A percentile compares a stretch with the other conserved stretches of the same genome.
phyloP scores from a whole-genome alignment of 2,888 invertebrate genomes.

The Drosophila kanekoi region DNA sequence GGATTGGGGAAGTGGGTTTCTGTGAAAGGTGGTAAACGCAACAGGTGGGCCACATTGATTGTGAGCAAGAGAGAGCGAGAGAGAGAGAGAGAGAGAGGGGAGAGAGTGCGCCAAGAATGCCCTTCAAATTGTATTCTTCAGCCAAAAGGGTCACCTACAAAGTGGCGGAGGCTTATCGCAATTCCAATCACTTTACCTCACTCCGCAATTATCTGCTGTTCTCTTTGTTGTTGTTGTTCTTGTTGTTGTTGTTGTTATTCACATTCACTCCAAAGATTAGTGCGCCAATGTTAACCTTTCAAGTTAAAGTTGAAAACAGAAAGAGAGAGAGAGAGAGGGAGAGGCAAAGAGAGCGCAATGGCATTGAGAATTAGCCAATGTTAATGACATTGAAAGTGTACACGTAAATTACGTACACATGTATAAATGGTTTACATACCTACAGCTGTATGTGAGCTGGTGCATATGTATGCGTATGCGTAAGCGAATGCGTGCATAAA shows the following conservation, averaged over 20 bases:
- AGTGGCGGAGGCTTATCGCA: conserved; percentile 51
- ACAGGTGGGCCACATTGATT: conserved; percentile 19
- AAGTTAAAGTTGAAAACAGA: conserved; percentile 19
- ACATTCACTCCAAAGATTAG: conserved; percentile 30
- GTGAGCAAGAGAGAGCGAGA: neutral
- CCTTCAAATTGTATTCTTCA: conserved; percentile 68
- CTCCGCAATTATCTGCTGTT: conserved; percentile 35
- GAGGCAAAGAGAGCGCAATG: conserved; percentile 3
- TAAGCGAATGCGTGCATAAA: no score
- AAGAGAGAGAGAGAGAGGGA: conserved; percentile 6
- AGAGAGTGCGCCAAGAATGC: conserved; percentile 33
- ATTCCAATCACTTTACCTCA: conserved; percentile 33
- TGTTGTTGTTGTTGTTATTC: neutral
- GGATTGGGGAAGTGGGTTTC: neutral
- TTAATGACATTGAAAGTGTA: conserved; percentile 66
- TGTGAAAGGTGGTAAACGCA: neutral
- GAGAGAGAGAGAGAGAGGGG: neutral
- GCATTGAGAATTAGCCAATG: conserved; percentile 49
- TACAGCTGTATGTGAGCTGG: neutral
- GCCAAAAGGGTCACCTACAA: conserved; percentile 72
- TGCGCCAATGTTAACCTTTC: conserved; percentile 37
- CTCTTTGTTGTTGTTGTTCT: conserved; percentile 18
- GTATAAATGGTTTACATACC: conserved; percentile 18
- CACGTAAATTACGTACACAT: conserved; percentile 28
- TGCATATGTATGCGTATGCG: neutral